Base-by-base conservation (phyloP, 2,797 vertebrate genomes). In the Odontamblyopus lacepedii region DNA sequence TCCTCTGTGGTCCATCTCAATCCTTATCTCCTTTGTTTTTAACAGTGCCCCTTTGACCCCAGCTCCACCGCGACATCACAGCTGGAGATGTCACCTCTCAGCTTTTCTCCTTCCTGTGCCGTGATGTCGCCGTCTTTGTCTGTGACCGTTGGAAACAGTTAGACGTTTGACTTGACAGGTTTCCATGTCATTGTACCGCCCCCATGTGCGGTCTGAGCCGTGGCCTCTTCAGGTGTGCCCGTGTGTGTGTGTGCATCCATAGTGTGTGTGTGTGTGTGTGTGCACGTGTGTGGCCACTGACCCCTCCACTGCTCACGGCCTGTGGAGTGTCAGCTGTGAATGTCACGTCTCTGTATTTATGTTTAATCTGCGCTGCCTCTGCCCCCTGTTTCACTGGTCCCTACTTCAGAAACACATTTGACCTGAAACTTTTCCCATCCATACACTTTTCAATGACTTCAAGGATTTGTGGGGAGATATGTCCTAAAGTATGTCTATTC, bases 111-210 rank as follows among this genome's bases (percentile, higher is more conserved):
- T 71, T 41, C 62, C 69, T 71, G 15, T 75, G 71, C 30, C 60
- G 53, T 64, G 65, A 55, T 4, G 70, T 83, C 78, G 78, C 73
- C 0, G 78, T 81, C 79, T 87, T 85, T 85, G 88, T 87, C 84
- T 82, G 77, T 76, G 86, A 81, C 79, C 85, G 71, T 62, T 29
- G 29, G 78, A 79, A 85, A 63, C 85, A 0, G 74, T 0, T 72
- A 85, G 77, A 72, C 73, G 81, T 77, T 74, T 73, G 83, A 90
- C 88, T 86, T 80, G 88, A 88, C 85, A 86, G 82, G 84, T 83
- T 87, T 80, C 83, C 84, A 89, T 91, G 88, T 91, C 89, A 84
- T 81, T 89, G 78, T 18, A 62, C 78, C 68, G 53, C 0, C 74
- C 78, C 78, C 84, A 73, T 63, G 71, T 80, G 83, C 82, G 69